Percentiles rank a stretch among this genome's conserved stretches.
Evolutionary conservation across 2,888 invertebrate genomes (phyloP).

Genomic region (Andrena dorsata): DNA sequence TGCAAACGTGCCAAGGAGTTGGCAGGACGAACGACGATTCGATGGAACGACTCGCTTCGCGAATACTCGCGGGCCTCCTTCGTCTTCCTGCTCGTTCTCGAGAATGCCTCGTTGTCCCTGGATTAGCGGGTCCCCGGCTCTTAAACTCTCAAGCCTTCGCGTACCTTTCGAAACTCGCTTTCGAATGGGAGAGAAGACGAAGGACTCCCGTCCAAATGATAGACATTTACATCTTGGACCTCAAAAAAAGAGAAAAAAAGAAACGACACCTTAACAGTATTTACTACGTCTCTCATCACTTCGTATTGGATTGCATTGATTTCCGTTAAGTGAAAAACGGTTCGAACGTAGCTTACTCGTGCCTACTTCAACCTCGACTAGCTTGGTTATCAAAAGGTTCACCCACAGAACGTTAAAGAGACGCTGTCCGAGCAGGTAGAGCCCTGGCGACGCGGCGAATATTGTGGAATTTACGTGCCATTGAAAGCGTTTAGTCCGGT

Average conservation of each 20-base stretch:
- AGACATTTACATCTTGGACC: neutral
- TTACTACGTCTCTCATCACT: neutral
- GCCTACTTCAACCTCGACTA: conserved; percentile 6
- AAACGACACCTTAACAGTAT: neutral
- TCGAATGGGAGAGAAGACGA: neutral
- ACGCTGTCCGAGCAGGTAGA: neutral
- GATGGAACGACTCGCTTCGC: conserved; percentile 23
- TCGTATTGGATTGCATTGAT: neutral
- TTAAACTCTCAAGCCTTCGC: too few species aligned
- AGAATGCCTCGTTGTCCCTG: neutral
- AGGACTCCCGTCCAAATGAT: neutral
- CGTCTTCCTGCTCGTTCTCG: conserved; percentile 6
- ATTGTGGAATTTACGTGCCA: conserved; percentile 43
- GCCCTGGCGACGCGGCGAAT: neutral
- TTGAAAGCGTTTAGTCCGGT: conserved; percentile 20
- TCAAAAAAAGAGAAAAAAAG: neutral
- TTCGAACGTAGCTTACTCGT: conserved; percentile 11
- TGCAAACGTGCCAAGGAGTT: conserved; percentile 55
- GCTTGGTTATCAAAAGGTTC: neutral
- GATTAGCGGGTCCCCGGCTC: neutral
- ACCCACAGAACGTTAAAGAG: neutral
- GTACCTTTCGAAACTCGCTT: neutral
- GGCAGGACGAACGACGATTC: conserved; percentile 40
- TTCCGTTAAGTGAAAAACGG: neutral
- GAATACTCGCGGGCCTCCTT: conserved; percentile 8